Conservation (phyloP, 1,140 invertebrate species). For the Drosophila kohkoa region DNA sequence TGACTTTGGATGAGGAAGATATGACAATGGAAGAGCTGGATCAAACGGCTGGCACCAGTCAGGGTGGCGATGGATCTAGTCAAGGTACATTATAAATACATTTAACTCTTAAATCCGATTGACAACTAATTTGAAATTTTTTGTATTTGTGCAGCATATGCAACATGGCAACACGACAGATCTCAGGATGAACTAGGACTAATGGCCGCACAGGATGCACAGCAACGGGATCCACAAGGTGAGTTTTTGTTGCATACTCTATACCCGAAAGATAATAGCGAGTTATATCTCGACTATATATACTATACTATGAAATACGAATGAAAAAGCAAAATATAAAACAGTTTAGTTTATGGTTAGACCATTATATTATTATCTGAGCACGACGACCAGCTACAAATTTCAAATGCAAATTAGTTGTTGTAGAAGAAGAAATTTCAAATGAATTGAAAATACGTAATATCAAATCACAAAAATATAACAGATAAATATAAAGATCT, state of each 20-base stretch:
- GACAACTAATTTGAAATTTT: background rate
- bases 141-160: constrained; percentile 85
- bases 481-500: background rate
- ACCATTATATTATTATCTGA: constrained; percentile 37
- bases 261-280: constrained; percentile 46
- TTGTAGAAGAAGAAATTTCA: constrained; percentile 22
- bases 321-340: constrained; percentile 80
- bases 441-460: background rate
- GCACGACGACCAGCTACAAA: constrained; percentile 69
- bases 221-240: constrained; percentile 92
- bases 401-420: constrained; percentile 62
- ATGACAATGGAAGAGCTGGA: constrained; percentile 85
- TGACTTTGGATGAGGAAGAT: constrained; percentile 92
- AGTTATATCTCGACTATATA: constrained; percentile 41
- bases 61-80: constrained; percentile 87
- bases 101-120: background rate
- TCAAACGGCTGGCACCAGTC: constrained; percentile 86
- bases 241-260: constrained; percentile 85
- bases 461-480: too few species aligned
- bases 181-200: constrained; percentile 90
- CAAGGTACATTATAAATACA: constrained; percentile 84
- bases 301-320: constrained; percentile 58
- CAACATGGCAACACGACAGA: constrained; percentile 89
- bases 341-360: constrained; percentile 63
- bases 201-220: constrained; percentile 89